Evolutionary conservation across 2,797 vertebrate species (phyloP).

Genomic region (Natrix natrix): DNA sequence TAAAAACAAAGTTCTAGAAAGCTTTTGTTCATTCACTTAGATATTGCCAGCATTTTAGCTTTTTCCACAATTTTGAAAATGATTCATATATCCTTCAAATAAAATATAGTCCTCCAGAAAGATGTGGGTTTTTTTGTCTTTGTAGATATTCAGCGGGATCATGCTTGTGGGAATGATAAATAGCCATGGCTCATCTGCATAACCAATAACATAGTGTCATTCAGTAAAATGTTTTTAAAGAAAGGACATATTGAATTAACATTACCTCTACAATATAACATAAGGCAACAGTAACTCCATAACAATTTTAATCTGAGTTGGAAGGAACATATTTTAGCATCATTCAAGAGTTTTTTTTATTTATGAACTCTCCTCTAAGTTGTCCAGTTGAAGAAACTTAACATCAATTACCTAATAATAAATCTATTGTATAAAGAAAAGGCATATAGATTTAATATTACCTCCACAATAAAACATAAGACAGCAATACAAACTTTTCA

Average conservation of each 20-base stretch:
- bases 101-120: neutral
- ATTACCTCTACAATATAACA: neutral
- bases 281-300: neutral
- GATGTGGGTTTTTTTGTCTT: neutral
- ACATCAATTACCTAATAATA: neutral
- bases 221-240: neutral
- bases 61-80: neutral
- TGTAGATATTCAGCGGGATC: neutral
- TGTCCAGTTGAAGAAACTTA: neutral
- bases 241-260: neutral
- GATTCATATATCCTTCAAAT: neutral
- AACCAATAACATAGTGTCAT: neutral
- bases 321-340: neutral
- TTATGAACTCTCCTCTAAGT: neutral
- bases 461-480: neutral
- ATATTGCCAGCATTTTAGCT: neutral
- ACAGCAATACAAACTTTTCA: neutral
- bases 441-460: neutral
- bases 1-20: neutral
- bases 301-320: neutral
- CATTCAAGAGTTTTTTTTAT: neutral
- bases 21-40: neutral
- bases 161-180: neutral
- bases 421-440: neutral
- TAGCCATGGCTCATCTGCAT: neutral